A percentile compares a stretch with the other conserved stretches of the same genome.
phyloP scores from a whole-genome alignment of 2,888 invertebrate species.

The Invenusta paracnida region DNA sequence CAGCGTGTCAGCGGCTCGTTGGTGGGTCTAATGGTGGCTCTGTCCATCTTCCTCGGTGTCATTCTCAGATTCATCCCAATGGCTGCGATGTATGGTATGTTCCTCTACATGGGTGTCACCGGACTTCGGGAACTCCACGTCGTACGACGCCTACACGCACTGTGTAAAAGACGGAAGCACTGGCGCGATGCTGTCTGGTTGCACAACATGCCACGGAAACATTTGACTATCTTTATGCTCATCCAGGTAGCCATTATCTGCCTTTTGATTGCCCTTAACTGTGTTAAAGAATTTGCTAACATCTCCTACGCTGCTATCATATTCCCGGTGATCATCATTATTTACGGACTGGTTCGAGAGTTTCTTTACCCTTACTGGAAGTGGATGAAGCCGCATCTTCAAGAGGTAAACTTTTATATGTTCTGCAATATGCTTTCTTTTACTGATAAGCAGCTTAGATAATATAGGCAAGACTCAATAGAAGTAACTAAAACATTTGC shows the following conservation, averaged over 20 bases:
- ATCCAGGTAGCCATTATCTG: background rate
- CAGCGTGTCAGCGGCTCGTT: slow-evolving; percentile 58
- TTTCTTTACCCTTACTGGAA: slow-evolving; percentile 37
- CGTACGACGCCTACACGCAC: slow-evolving; percentile 13
- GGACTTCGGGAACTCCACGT: slow-evolving; percentile 38
- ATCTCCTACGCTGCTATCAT: slow-evolving; percentile 34
- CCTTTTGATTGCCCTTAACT: slow-evolving; percentile 34
- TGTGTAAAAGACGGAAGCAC: slow-evolving; percentile 39
- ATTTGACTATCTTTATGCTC: background rate
- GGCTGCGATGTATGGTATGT: slow-evolving; percentile 65
- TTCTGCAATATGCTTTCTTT: too few relatives aligned
- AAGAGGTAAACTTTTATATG: background rate
- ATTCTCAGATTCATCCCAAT: slow-evolving; percentile 79
- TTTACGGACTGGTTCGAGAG: slow-evolving; percentile 39
- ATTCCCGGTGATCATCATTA: slow-evolving; percentile 37
- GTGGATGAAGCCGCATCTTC: background rate
- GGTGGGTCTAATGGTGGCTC: slow-evolving; percentile 59
- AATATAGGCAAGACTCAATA: too few relatives aligned
- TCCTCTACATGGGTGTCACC: slow-evolving; percentile 44
- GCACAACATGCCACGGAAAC: background rate
- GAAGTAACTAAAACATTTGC: too few relatives aligned
- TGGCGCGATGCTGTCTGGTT: slow-evolving; percentile 38
- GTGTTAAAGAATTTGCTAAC: slow-evolving; percentile 35
- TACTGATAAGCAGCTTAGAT: too few relatives aligned
- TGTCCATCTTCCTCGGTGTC: slow-evolving; percentile 73